Conservation (phyloP, 2,797 vertebrate species). For the Antennarius maculatus region DNA sequence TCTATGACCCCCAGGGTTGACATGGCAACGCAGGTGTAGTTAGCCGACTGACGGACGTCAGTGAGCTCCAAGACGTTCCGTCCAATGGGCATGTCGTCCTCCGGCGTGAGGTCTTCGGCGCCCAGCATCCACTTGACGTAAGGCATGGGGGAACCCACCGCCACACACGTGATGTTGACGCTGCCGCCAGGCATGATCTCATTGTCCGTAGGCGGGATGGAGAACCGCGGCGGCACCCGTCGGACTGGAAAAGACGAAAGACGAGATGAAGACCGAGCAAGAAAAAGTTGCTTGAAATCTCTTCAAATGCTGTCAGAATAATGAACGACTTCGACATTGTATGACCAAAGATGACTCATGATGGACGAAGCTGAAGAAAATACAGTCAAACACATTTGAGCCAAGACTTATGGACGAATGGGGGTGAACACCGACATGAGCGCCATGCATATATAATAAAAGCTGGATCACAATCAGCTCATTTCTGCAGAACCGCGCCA, state of each 20-base stretch:
- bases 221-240: slow-evolving; percentile 96
- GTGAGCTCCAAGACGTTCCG: slow-evolving; percentile 97
- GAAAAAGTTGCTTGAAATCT: background rate
- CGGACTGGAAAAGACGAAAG: slow-evolving; percentile 86
- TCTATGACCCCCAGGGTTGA: slow-evolving; percentile 98
- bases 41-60: slow-evolving; percentile 97
- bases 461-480: slow-evolving; percentile 66
- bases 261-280: background rate
- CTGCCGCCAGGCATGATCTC: slow-evolving; percentile 99
- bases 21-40: slow-evolving; percentile 99
- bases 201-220: slow-evolving; percentile 98
- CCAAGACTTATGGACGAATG: slow-evolving; percentile 78
- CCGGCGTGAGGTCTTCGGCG: slow-evolving; percentile 96
- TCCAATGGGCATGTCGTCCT: slow-evolving; percentile 99
- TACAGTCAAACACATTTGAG: slow-evolving; percentile 70
- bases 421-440: slow-evolving; percentile 77
- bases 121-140: slow-evolving; percentile 99
- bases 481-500: slow-evolving; percentile 70
- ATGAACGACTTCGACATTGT: too few relatives aligned
- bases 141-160: slow-evolving; percentile 98
- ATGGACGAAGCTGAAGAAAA: slow-evolving; percentile 38
- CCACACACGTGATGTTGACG: slow-evolving; percentile 99
- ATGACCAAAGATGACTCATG: slow-evolving; percentile 36
- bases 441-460: slow-evolving; percentile 82
- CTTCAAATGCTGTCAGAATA: too few relatives aligned